Evolutionary conservation across 2,888 invertebrate genomes (phyloP).

Genomic region (Tipula vernalis): DNA sequence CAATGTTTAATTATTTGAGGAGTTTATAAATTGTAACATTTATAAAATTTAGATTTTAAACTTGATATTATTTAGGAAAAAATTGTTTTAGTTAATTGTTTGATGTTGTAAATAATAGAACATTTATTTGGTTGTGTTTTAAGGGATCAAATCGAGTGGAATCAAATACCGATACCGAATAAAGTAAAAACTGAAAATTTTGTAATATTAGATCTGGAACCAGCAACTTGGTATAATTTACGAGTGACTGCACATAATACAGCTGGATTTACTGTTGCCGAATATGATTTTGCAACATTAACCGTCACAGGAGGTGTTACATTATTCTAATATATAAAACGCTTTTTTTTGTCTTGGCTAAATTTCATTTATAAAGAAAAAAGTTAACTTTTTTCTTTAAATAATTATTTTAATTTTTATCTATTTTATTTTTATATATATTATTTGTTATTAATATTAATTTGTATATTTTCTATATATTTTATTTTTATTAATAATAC

Average conservation of each 20-base stretch:
- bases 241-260: slow-evolving; percentile 89
- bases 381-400: neutral
- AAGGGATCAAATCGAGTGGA: slow-evolving; percentile 80
- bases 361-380: neutral
- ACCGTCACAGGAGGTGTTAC: slow-evolving; percentile 83
- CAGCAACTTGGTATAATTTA: slow-evolving; percentile 88
- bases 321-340: neutral
- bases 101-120: neutral
- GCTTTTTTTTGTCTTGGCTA: neutral
- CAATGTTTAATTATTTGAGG: slow-evolving; percentile 6
- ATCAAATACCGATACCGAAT: slow-evolving; percentile 85
- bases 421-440: neutral
- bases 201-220: slow-evolving; percentile 79
- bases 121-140: slow-evolving; percentile 18
- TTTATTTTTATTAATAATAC: slow-evolving; percentile 5
- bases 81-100: too few species aligned
- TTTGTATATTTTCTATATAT: neutral
- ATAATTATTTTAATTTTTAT: neutral
- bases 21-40: too few species aligned
- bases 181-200: slow-evolving; percentile 87
- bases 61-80: neutral
- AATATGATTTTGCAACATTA: slow-evolving; percentile 90
- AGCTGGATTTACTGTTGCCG: slow-evolving; percentile 89
- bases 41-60: slow-evolving; percentile 13
- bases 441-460: neutral